These are phyloP conservation scores for Setipinna tenuifilis DNA, from an alignment of 2,797 vertebrate genomes.

Conservation along the genomic window DNA sequence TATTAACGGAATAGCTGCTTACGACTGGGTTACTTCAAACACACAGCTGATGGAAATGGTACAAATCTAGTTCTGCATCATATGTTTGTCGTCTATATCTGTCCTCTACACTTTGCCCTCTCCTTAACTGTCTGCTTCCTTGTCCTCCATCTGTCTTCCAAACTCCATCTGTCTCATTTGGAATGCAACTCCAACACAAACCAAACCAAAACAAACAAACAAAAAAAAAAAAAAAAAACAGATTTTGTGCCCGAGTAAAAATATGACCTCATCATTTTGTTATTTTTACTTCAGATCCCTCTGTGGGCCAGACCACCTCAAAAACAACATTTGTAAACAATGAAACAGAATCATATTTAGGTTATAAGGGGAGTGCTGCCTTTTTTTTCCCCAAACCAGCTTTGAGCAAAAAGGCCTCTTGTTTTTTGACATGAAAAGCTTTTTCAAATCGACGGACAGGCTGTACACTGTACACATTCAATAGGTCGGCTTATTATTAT, in stretches of 20 bases:
- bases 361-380: background rate
- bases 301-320: background rate
- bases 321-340: background rate
- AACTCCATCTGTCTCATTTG: background rate
- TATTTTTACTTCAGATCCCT: background rate
- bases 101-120: background rate
- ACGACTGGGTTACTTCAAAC: background rate
- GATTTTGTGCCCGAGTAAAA: background rate
- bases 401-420: background rate
- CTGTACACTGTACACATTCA: background rate
- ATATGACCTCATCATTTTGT: background rate
- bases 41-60: background rate
- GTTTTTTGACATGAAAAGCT: background rate
- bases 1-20: background rate
- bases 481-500: conserved; percentile 3
- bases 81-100: background rate
- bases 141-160: background rate
- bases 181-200: background rate
- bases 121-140: background rate
- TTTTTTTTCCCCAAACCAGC: background rate
- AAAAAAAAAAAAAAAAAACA: background rate
- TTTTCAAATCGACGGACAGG: background rate
- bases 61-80: no score
- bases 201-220: background rate
- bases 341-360: background rate